Base-by-base conservation (phyloP, 2,888 invertebrate species). In the Lycaena phlaeas region DNA sequence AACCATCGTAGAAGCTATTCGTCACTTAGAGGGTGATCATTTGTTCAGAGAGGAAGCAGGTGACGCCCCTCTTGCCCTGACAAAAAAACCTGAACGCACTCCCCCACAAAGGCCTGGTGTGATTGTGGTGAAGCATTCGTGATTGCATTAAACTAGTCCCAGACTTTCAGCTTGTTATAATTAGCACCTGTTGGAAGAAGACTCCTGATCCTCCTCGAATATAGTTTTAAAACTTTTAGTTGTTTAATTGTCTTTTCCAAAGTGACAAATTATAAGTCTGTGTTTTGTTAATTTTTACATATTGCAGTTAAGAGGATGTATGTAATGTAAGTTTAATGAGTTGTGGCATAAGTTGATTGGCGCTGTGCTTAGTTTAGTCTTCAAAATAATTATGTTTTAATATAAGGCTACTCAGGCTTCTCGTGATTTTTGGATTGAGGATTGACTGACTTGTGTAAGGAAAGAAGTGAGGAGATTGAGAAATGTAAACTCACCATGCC, bases 1-100 rank as follows among this genome's bases (percentile, higher is more conserved):
- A 77, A 98, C 98, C 9, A 98, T 99, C 53, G 97, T 98, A 27
- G 98, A 98, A 74, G 99, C 99, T 41, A 98, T 99, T 62, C 91
- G 97, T 27, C 98, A 98, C 69, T 85, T 99, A 53, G 98, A 99
- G 71, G 98, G 98, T 27, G 97, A 97, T 70, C 95, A 96, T 71
- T 84, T 96, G 65, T 96, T 97, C 78, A 89, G 91, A 50, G 95
- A 95, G 59, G 91, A 89, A 57, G 85, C 88, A 53, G 64, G 78
- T 6, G 88, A 89, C 38, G 72, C 73, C 38, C 89, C 90, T 9
- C 75, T 90, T 18, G 89, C 90, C 22, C 76, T 90, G 47, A 88
- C 86, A 22, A 77, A 78, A 58, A 74, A 85, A 51, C 62, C 68
- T 43, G 85, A 85, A 53, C 61, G 82, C 61, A 56, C 85, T 79